phyloP scores from a whole-genome alignment of 2,888 invertebrate genomes.

The Agrotis ipsilon region DNA sequence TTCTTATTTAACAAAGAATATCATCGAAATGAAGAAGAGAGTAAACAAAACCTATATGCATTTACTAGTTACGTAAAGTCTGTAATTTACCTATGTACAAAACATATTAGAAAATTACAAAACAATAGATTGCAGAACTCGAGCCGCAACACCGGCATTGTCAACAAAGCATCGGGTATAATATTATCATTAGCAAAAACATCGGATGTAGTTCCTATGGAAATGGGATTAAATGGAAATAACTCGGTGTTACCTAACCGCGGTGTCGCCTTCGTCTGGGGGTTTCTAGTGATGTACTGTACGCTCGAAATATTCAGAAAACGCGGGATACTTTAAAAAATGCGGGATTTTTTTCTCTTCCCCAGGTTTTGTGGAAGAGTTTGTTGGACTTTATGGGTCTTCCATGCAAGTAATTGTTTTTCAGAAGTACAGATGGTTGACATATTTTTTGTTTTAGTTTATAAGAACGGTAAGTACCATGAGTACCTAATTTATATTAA shows the following conservation, averaged over 20 bases:
- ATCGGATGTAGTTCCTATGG: conserved; percentile 74
- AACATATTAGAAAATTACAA: conserved; percentile 9
- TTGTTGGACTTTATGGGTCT: background rate
- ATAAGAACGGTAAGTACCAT: too few species aligned
- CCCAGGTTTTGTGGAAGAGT: background rate
- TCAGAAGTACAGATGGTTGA: too few species aligned
- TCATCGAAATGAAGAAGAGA: too few species aligned
- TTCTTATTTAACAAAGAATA: too few species aligned
- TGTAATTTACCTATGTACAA: background rate
- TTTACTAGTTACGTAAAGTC: background rate
- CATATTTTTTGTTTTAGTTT: too few species aligned
- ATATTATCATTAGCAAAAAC: conserved; percentile 64
- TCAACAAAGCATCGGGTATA: conserved; percentile 27
- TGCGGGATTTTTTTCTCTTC: background rate
- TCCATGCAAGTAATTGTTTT: background rate
- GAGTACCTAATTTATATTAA: too few species aligned
- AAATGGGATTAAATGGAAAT: conserved; percentile 81
- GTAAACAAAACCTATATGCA: background rate
- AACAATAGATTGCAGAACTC: conserved; percentile 34
- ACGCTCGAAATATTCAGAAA: conserved; percentile 19
- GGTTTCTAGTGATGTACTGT: conserved; percentile 53
- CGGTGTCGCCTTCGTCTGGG: conserved; percentile 59
- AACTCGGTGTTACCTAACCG: conserved; percentile 77
- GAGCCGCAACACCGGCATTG: conserved; percentile 33
- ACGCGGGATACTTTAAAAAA: background rate